These are phyloP conservation scores for Gnatocerus cornutus DNA, from an alignment of 2,888 invertebrate genomes.

Conservation along the genomic window DNA sequence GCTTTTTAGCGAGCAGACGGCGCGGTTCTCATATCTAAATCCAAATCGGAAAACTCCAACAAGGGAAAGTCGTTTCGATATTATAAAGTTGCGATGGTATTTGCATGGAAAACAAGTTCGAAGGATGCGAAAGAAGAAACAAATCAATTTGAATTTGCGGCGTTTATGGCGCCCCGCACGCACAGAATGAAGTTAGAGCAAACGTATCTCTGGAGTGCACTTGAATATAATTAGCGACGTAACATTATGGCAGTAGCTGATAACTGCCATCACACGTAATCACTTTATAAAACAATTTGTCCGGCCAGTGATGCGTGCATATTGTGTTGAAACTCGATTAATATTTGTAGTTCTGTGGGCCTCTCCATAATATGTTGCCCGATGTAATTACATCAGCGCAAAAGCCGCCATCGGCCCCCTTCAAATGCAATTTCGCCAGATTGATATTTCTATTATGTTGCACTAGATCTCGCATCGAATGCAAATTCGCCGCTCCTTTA, in stretches of 20 bases:
- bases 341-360: slow-evolving; percentile 69
- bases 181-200: slow-evolving; percentile 55
- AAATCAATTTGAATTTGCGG: neutral
- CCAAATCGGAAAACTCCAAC: slow-evolving; percentile 32
- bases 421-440: slow-evolving; percentile 33
- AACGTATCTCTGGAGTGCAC: slow-evolving; percentile 62
- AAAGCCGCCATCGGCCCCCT: slow-evolving; percentile 21
- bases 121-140: neutral
- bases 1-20: slow-evolving; percentile 35
- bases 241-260: slow-evolving; percentile 67
- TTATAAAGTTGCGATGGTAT: slow-evolving; percentile 13
- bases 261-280: slow-evolving; percentile 78
- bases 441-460: slow-evolving; percentile 43
- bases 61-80: slow-evolving; percentile 12
- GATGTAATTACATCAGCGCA: slow-evolving; percentile 57
- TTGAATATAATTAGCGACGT: slow-evolving; percentile 64
- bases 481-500: slow-evolving; percentile 45
- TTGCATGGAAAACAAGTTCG: slow-evolving; percentile 1
- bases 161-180: slow-evolving; percentile 36
- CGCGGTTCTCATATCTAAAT: slow-evolving; percentile 33
- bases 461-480: slow-evolving; percentile 29
- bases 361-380: slow-evolving; percentile 60
- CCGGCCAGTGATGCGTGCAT: slow-evolving; percentile 81
- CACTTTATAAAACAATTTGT: slow-evolving; percentile 89
- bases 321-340: slow-evolving; percentile 72